Conservation (phyloP, 1,140 invertebrate genomes). For the Phortica variegata region DNA sequence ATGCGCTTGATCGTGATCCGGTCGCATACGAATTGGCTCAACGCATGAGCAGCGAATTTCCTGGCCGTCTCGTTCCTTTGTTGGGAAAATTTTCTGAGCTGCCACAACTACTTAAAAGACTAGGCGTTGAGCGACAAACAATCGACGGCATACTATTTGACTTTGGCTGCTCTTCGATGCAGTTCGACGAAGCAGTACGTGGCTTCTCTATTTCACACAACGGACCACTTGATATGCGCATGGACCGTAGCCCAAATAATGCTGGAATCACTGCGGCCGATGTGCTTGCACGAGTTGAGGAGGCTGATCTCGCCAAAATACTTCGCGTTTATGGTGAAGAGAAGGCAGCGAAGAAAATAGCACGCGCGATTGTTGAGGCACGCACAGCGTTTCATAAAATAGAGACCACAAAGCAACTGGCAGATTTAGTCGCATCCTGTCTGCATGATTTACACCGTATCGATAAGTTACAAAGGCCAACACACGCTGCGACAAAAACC, state of each 20-base stretch:
- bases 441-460: conserved; percentile 62
- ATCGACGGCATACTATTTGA: conserved; percentile 91
- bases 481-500: conserved; percentile 86
- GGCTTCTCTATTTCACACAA: conserved; percentile 85
- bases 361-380: conserved; percentile 84
- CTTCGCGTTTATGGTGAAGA: conserved; percentile 92
- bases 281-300: conserved; percentile 76
- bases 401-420: conserved; percentile 80
- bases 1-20: conserved; percentile 89
- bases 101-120: conserved; percentile 65
- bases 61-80: conserved; percentile 72
- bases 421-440: conserved; percentile 72
- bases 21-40: conserved; percentile 69
- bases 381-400: conserved; percentile 79
- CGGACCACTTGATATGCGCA: conserved; percentile 93
- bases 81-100: conserved; percentile 87
- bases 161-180: conserved; percentile 95
- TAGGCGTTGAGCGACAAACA: conserved; percentile 64
- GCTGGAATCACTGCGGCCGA: conserved; percentile 77
- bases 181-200: conserved; percentile 77
- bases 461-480: conserved; percentile 74
- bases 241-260: conserved; percentile 77
- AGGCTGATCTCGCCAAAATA: conserved; percentile 77
- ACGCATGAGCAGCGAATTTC: conserved; percentile 65
- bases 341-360: conserved; percentile 82